These are phyloP conservation scores for Eustalomyia histrio DNA, from an alignment of 2,888 invertebrate genomes.

Conservation along the genomic window DNA sequence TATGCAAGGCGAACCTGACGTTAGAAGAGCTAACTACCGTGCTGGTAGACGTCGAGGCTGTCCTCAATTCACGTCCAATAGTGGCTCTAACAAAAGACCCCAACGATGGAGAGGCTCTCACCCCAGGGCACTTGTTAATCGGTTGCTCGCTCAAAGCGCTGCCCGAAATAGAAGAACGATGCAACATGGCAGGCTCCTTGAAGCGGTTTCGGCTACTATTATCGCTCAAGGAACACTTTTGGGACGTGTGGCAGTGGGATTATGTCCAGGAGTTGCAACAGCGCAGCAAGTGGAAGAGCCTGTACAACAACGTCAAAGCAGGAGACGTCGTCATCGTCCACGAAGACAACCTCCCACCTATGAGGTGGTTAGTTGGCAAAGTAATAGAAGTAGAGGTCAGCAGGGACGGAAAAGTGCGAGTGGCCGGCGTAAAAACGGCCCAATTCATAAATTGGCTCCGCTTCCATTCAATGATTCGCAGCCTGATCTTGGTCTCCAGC, in stretches of 20 bases:
- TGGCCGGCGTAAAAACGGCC: constrained; percentile 35
- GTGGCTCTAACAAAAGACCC: constrained; percentile 9
- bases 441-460: too few species aligned
- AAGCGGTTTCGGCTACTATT: too few species aligned
- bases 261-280: constrained; percentile 6
- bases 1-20: not conserved
- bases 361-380: constrained; percentile 1
- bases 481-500: too few species aligned
- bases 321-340: constrained; percentile 8
- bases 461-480: too few species aligned
- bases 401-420: constrained; percentile 37
- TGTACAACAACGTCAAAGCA: not conserved
- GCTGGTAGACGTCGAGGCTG: constrained; percentile 55
- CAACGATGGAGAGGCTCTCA: too few species aligned
- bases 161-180: too few species aligned
- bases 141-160: constrained; percentile 64
- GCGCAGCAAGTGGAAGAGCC: constrained; percentile 7
- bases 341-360: not conserved
- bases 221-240: too few species aligned
- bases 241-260: too few species aligned
- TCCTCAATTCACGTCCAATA: too few species aligned
- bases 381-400: not conserved
- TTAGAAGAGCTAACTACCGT: constrained; percentile 45
- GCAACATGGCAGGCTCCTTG: too few species aligned
- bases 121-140: too few species aligned